Conservation (phyloP, 2,888 invertebrate genomes). For the Chrysolina oricalcia region DNA sequence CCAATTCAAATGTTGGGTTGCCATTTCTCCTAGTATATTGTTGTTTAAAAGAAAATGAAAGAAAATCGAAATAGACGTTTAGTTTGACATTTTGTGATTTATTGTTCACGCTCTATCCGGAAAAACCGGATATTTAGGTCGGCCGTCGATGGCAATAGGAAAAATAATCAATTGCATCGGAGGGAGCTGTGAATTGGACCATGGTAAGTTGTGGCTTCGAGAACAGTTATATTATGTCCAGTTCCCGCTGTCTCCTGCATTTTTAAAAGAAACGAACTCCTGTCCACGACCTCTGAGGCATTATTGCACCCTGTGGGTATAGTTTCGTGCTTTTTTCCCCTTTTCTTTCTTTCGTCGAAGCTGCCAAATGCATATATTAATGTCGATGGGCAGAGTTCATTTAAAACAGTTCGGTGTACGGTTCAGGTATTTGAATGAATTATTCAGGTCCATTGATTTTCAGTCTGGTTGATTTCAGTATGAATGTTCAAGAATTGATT, state of each 20-base stretch:
- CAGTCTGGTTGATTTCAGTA: no score
- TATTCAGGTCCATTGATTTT: no score
- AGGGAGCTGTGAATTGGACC: slow-evolving; percentile 40
- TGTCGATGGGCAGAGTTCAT: slow-evolving; percentile 1
- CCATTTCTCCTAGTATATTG: no score
- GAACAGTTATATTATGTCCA: slow-evolving; percentile 50
- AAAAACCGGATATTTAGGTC: not conserved
- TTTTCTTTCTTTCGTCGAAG: slow-evolving; percentile 38
- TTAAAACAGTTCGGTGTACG: not conserved
- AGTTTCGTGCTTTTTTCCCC: slow-evolving; percentile 41
- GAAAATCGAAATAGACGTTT: no score
- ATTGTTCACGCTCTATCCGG: not conserved
- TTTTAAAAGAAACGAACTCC: slow-evolving; percentile 56
- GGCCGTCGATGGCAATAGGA: not conserved
- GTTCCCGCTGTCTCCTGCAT: slow-evolving; percentile 55
- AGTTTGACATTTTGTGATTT: no score
- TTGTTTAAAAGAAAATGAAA: no score
- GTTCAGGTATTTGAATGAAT: no score
- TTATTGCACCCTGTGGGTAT: slow-evolving; percentile 57
- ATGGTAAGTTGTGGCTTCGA: slow-evolving; percentile 31
- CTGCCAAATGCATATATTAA: slow-evolving; percentile 45
- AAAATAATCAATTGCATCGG: slow-evolving; percentile 30
- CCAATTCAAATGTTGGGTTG: no score
- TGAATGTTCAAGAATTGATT: no score
- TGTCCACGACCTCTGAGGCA: slow-evolving; percentile 54